Percentiles rank a stretch among this genome's conserved stretches.
Evolutionary conservation across 1,140 invertebrate species (phyloP).

Genomic region (Caerostris darwini): DNA sequence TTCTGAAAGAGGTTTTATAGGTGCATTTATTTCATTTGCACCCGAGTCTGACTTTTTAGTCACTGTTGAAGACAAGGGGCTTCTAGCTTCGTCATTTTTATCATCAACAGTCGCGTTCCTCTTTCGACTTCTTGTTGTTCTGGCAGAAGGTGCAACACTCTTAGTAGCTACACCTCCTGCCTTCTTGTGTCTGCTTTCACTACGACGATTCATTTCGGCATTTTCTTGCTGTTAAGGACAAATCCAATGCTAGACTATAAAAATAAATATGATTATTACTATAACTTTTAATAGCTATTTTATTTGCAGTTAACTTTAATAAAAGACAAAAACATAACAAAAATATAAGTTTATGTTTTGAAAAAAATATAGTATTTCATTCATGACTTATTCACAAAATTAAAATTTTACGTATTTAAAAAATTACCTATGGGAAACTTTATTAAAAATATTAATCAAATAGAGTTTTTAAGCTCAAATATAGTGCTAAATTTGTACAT

Average conservation of each 20-base stretch:
- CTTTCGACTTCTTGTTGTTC: slow-evolving; percentile 68
- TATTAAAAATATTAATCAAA: too few relatives aligned
- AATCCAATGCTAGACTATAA: slow-evolving; percentile 36
- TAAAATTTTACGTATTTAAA: too few relatives aligned
- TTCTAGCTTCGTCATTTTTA: slow-evolving; percentile 26
- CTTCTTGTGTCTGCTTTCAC: slow-evolving; percentile 71
- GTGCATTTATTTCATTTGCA: neutral
- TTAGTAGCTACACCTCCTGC: slow-evolving; percentile 70
- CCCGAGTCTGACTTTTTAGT: neutral
- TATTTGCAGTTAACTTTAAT: neutral
- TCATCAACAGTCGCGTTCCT: slow-evolving; percentile 33
- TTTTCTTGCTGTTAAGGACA: neutral
- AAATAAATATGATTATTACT: neutral
- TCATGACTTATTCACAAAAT: too few relatives aligned
- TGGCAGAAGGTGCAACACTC: slow-evolving; percentile 72
- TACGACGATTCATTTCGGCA: slow-evolving; percentile 70
- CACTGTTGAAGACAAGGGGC: neutral
- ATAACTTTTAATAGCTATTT: neutral
- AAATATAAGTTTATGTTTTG: neutral
- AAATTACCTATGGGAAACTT: too few relatives aligned
- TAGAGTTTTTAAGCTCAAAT: too few relatives aligned
- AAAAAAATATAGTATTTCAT: too few relatives aligned
- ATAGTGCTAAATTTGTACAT: too few relatives aligned
- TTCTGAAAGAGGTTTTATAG: neutral
- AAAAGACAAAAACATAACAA: neutral